Conservation (phyloP, 2,113 vertebrate species). For the Bufo gargarizans region DNA sequence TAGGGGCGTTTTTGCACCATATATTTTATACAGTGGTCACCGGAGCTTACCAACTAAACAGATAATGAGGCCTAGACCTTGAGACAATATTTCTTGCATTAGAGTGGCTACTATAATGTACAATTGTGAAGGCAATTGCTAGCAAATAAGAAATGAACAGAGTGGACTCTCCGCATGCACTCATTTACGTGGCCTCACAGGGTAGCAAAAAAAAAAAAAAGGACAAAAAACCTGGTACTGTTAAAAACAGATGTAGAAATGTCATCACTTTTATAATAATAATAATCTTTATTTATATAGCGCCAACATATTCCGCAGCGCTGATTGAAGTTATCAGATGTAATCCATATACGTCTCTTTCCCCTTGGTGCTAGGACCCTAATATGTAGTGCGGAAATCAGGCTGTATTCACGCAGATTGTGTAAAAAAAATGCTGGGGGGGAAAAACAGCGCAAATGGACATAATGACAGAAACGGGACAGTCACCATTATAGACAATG, state of each 20-base stretch:
- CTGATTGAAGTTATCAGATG: background rate
- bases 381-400: no score
- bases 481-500: no score
- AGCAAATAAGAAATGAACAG: conserved; percentile 10
- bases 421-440: no score
- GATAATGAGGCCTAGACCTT: conserved; percentile 25
- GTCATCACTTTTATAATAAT: conserved; percentile 19
- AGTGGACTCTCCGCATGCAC: conserved; percentile 50
- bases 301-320: no score
- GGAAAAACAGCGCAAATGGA: no score
- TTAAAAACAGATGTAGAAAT: conserved; percentile 20
- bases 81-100: conserved; percentile 24
- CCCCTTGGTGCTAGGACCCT: no score
- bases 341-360: no score
- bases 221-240: background rate
- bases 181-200: conserved; percentile 8
- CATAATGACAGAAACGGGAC: no score
- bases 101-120: conserved; percentile 17
- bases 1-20: background rate
- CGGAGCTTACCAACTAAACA: conserved; percentile 16
- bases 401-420: no score
- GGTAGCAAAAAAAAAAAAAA: conserved; percentile 6
- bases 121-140: conserved; percentile 36
- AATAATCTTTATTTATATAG: no score
- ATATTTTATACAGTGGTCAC: conserved; percentile 6